Conservation (phyloP, 2,797 vertebrate species). For the Manis javanica region DNA sequence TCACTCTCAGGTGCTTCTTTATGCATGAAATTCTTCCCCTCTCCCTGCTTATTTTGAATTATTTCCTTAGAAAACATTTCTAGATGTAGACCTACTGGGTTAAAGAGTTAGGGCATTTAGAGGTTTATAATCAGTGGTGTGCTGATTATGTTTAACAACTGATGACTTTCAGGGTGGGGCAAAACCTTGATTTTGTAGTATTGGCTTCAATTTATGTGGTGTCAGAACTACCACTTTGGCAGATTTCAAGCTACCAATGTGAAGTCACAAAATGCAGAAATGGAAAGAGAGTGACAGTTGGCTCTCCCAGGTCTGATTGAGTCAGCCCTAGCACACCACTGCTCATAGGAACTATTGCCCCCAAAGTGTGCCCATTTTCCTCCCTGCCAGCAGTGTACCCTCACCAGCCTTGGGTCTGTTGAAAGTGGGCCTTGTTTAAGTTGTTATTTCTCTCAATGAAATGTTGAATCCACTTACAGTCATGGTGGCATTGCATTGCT, state of each 20-base stretch:
- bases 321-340: not conserved
- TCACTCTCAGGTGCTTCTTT: not conserved
- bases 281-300: not conserved
- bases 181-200: not conserved
- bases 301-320: not conserved
- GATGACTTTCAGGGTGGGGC: not conserved
- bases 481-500: fast-evolving
- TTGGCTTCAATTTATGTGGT: not conserved
- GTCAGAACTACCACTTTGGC: not conserved
- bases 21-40: not conserved
- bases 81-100: not conserved
- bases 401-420: not conserved
- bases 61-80: not conserved
- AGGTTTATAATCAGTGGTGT: not conserved
- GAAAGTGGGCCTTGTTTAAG: not conserved
- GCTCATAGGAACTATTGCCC: not conserved
- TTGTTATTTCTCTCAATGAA: not conserved
- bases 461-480: not conserved
- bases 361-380: not conserved
- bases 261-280: not conserved
- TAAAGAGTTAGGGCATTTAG: not conserved
- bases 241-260: not conserved
- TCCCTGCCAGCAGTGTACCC: not conserved
- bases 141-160: not conserved
- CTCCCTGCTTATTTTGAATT: not conserved